These are phyloP conservation scores for Trematomus loennbergii DNA, from an alignment of 2,113 vertebrate genomes.

Conservation along the genomic window DNA sequence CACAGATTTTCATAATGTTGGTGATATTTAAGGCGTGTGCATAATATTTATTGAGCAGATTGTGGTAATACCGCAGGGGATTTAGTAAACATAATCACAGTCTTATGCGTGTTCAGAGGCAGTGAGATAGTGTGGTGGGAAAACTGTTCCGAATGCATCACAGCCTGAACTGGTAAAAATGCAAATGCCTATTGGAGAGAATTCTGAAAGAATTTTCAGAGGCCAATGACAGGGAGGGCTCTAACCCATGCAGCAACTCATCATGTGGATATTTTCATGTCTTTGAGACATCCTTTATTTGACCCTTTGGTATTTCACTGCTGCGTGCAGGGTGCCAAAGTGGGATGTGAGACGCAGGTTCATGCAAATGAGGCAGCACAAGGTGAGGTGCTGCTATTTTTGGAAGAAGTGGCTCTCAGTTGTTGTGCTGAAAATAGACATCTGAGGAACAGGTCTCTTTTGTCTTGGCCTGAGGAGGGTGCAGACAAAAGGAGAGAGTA, in stretches of 20 bases:
- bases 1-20: slow-evolving; percentile 8
- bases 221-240: slow-evolving; percentile 11
- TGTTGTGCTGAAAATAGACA: slow-evolving; percentile 36
- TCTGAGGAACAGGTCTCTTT: slow-evolving; percentile 16
- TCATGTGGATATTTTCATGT: slow-evolving; percentile 19
- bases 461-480: neutral
- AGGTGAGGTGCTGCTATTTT: slow-evolving; percentile 50
- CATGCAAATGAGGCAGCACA: slow-evolving; percentile 26
- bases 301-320: slow-evolving; percentile 9
- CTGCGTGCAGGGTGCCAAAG: neutral
- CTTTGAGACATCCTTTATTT: slow-evolving; percentile 43
- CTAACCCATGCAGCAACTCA: neutral
- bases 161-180: neutral
- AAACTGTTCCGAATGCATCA: neutral
- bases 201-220: slow-evolving; percentile 39
- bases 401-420: slow-evolving; percentile 29
- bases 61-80: slow-evolving; percentile 33
- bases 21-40: slow-evolving; percentile 31
- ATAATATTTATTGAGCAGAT: slow-evolving; percentile 38
- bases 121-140: slow-evolving; percentile 8
- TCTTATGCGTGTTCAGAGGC: neutral
- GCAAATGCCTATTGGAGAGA: slow-evolving; percentile 1
- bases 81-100: slow-evolving; percentile 27
- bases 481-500: slow-evolving; percentile 7
- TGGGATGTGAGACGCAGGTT: slow-evolving; percentile 16